Conservation (phyloP, 2,797 vertebrate genomes). For the Pitangus sulphuratus region DNA sequence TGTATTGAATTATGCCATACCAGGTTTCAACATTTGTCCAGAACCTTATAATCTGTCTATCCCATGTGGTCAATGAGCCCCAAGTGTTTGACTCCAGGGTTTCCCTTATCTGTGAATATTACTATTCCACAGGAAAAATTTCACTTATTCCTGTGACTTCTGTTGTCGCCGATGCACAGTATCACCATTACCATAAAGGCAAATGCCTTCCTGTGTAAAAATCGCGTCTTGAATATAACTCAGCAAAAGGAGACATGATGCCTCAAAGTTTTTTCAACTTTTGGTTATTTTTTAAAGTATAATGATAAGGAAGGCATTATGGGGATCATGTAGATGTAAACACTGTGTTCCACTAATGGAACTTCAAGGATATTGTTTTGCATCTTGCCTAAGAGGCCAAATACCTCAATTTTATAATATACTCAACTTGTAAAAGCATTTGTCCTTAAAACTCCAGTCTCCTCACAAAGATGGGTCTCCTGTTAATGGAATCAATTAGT, state of each 20-base stretch:
- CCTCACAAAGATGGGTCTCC: not conserved
- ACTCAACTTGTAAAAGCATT: constrained; percentile 49
- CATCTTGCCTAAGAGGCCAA: constrained; percentile 51
- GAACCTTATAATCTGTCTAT: not conserved
- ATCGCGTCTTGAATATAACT: not conserved
- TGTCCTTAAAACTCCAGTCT: constrained; percentile 47
- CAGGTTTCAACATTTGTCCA: not conserved
- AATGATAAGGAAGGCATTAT: not conserved
- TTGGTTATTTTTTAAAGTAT: not conserved
- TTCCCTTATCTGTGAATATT: not conserved
- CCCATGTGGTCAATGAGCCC: not conserved
- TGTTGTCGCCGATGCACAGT: not conserved
- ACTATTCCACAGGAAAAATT: not conserved
- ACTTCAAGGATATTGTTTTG: constrained; percentile 69
- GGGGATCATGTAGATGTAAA: not conserved
- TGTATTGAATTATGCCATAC: not conserved
- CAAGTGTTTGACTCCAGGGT: not conserved
- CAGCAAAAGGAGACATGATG: not conserved
- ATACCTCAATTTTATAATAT: constrained; percentile 53
- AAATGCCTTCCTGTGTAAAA: not conserved
- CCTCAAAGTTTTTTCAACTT: not conserved
- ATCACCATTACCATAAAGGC: not conserved
- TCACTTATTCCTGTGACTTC: not conserved
- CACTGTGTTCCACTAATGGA: constrained; percentile 44
- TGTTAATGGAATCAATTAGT: constrained; percentile 60